These are phyloP conservation scores for Jaculus jaculus DNA, from an alignment of 2,113 vertebrate species.

Conservation along the genomic window DNA sequence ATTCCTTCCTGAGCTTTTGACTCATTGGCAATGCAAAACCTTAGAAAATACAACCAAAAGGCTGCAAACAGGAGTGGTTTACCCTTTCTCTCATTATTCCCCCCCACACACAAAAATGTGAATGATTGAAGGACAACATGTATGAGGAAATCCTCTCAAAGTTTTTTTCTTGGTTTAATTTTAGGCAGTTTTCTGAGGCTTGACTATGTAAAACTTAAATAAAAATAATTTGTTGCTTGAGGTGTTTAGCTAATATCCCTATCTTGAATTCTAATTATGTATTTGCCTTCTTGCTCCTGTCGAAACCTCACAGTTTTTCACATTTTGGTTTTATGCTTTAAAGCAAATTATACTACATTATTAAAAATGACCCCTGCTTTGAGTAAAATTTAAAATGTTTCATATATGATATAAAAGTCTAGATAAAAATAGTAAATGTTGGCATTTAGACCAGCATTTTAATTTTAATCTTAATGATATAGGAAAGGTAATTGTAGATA, in stretches of 20 bases:
- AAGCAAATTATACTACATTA: not conserved
- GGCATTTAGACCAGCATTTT: not conserved
- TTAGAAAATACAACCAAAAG: not conserved
- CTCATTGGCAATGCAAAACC: not conserved
- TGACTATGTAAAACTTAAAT: slow-evolving; percentile 26
- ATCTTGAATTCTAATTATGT: slow-evolving; percentile 9
- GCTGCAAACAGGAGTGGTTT: not conserved
- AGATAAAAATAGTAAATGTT: slow-evolving; percentile 12
- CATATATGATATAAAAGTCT: not conserved
- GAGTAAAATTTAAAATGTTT: not conserved
- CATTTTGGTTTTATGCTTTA: not conserved
- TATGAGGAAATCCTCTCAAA: slow-evolving; percentile 48
- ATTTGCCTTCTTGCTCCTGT: not conserved
- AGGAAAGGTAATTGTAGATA: not conserved
- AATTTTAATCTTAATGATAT: not conserved
- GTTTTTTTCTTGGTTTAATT: slow-evolving; percentile 34
- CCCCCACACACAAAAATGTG: slow-evolving; percentile 32
- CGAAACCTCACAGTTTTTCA: not conserved
- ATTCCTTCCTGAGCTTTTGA: not conserved
- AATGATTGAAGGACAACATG: not conserved
- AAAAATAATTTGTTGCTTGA: not conserved
- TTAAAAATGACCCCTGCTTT: not conserved
- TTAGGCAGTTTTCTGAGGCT: not conserved
- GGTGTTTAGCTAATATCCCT: not conserved
- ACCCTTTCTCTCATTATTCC: not conserved